These are phyloP conservation scores for Miichthys miiuy DNA, from an alignment of 2,797 vertebrate species.

Conservation along the genomic window DNA sequence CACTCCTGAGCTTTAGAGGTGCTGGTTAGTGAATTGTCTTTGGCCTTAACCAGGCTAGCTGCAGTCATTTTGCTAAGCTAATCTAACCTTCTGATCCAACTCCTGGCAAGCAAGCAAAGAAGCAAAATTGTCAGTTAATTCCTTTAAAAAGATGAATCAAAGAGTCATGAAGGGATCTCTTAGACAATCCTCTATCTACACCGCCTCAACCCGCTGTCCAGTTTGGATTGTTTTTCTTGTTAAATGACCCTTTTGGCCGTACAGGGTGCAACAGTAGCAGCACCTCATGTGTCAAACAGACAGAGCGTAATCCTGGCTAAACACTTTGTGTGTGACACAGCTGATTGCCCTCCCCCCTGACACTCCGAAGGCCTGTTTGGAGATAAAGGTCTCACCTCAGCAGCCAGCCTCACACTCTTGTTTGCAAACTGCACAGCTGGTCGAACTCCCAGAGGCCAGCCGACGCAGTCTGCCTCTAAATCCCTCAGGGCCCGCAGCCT, in stretches of 20 bases:
- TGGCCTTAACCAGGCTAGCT: neutral
- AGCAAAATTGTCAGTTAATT: neutral
- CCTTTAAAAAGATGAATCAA: neutral
- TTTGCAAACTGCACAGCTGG: conserved; percentile 76
- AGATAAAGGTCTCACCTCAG: conserved; percentile 70
- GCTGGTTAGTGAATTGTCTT: neutral
- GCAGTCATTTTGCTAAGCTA: neutral
- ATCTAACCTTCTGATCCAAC: neutral
- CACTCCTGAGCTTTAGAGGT: neutral
- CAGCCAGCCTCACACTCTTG: conserved; percentile 51
- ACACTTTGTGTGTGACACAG: conserved; percentile 41
- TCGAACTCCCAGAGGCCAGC: conserved; percentile 60
- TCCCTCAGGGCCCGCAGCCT: conserved; percentile 33
- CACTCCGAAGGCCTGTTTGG: conserved; percentile 32
- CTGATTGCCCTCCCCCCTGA: conserved; percentile 16
- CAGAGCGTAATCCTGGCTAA: conserved; percentile 41
- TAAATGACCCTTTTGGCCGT: conserved; percentile 37
- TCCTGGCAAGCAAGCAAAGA: neutral
- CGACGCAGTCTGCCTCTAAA: conserved; percentile 40
- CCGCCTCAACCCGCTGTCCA: too few species aligned
- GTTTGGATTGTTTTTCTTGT: conserved; percentile 23
- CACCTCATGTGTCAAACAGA: conserved; percentile 51
- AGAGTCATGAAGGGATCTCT: neutral
- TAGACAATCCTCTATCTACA: neutral
- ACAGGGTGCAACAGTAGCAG: conserved; percentile 7